phyloP scores from a whole-genome alignment of 2,797 vertebrate species.

The Pantherophis vulpinus region DNA sequence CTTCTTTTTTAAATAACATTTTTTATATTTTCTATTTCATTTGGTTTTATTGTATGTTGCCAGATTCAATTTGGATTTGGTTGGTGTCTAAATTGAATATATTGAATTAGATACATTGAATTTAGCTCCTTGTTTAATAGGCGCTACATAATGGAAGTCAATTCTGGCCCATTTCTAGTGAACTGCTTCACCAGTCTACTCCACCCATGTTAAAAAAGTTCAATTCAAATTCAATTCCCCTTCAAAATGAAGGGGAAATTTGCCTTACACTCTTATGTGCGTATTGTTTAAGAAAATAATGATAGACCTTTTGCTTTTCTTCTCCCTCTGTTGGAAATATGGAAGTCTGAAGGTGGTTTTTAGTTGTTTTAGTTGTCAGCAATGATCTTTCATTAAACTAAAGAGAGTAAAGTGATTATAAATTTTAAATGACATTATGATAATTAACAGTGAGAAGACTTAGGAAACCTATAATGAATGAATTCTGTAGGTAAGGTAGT shows the following conservation, averaged over 20 bases:
- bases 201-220: neutral
- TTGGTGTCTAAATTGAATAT: neutral
- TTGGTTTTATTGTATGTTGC: neutral
- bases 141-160: neutral
- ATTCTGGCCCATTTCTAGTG: neutral
- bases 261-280: neutral
- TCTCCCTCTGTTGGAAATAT: too few species aligned
- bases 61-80: neutral
- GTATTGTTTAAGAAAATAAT: neutral
- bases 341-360: too few species aligned
- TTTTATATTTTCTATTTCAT: neutral
- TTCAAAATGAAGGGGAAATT: neutral
- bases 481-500: neutral
- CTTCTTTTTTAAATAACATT: too few species aligned
- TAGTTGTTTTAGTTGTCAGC: too few species aligned
- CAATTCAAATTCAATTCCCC: neutral
- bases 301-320: neutral
- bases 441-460: too few species aligned
- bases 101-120: neutral
- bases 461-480: neutral
- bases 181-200: neutral
- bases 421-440: too few species aligned
- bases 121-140: neutral
- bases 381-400: too few species aligned
- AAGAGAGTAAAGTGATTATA: too few species aligned